These are phyloP conservation scores for Eulemur rubriventer DNA, from an alignment of 2,797 vertebrate genomes.

Conservation along the genomic window DNA sequence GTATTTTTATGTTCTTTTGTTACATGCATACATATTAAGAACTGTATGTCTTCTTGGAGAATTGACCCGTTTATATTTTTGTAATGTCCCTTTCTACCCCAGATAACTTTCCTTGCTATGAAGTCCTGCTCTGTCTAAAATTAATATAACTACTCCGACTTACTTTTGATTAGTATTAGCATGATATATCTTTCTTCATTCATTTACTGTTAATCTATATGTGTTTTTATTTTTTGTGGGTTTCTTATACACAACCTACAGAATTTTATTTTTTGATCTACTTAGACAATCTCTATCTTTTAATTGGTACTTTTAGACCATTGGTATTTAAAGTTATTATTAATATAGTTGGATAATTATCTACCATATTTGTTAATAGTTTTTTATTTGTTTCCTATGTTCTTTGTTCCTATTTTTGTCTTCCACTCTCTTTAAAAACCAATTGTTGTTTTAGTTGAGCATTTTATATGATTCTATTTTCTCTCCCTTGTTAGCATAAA, in stretches of 20 bases:
- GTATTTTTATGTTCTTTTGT: not conserved
- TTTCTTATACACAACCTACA: not conserved
- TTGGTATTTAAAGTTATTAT: not conserved
- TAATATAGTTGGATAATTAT: not conserved
- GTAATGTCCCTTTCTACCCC: not conserved
- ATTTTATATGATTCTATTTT: not conserved
- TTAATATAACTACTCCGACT: not conserved
- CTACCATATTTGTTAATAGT: not conserved
- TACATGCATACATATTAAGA: not conserved
- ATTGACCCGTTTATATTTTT: not conserved
- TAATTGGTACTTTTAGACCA: not conserved
- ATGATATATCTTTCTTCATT: not conserved
- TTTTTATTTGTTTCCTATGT: not conserved
- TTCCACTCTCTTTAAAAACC: too few species aligned
- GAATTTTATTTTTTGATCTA: not conserved
- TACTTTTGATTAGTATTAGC: not conserved
- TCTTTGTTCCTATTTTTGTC: not conserved
- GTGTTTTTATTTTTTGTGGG: not conserved
- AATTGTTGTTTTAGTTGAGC: not conserved
- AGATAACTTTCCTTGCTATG: not conserved
- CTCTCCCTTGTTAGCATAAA: not conserved
- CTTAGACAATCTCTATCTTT: not conserved
- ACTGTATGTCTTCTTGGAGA: not conserved
- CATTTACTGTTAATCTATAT: not conserved
- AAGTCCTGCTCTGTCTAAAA: not conserved